Evolutionary conservation across 2,888 invertebrate genomes (phyloP).

Genomic region (Nemotelus pantherinus): DNA sequence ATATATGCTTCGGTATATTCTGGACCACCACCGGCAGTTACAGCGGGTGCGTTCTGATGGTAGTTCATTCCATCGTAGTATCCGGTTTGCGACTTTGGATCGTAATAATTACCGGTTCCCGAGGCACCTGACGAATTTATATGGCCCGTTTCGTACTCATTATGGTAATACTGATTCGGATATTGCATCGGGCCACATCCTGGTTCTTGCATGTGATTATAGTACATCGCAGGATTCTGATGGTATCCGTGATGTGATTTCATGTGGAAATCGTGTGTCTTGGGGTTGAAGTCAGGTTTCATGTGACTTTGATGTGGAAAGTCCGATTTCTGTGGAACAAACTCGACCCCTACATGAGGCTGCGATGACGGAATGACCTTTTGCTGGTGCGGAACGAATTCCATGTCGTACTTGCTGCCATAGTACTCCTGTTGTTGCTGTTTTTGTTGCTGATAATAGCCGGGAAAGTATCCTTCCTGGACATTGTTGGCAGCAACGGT

Average conservation of each 20-base stretch:
- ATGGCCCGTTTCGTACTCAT: constrained; percentile 57
- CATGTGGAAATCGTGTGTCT: constrained; percentile 56
- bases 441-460: constrained; percentile 56
- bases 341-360: constrained; percentile 53
- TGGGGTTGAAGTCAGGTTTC: constrained; percentile 53
- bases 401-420: constrained; percentile 63
- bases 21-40: constrained; percentile 13
- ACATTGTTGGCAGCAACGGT: constrained; percentile 45
- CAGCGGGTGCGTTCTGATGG: constrained; percentile 44
- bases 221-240: constrained; percentile 57
- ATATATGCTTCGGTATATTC: constrained; percentile 50
- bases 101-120: constrained; percentile 58
- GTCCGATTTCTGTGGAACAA: constrained; percentile 59
- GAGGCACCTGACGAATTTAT: constrained; percentile 53
- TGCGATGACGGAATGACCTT: constrained; percentile 45
- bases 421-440: constrained; percentile 60
- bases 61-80: constrained; percentile 61
- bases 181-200: constrained; percentile 54
- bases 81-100: constrained; percentile 58
- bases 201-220: constrained; percentile 59
- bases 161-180: constrained; percentile 56
- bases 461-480: constrained; percentile 59
- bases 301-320: constrained; percentile 52
- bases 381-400: constrained; percentile 56
- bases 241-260: constrained; percentile 56